Percentiles rank a stretch among this genome's conserved stretches.
These are phyloP conservation scores for Corticium candelabrum DNA, from an alignment of 37 sponge, comb jelly and placozoan species.

Conservation along the genomic window DNA sequence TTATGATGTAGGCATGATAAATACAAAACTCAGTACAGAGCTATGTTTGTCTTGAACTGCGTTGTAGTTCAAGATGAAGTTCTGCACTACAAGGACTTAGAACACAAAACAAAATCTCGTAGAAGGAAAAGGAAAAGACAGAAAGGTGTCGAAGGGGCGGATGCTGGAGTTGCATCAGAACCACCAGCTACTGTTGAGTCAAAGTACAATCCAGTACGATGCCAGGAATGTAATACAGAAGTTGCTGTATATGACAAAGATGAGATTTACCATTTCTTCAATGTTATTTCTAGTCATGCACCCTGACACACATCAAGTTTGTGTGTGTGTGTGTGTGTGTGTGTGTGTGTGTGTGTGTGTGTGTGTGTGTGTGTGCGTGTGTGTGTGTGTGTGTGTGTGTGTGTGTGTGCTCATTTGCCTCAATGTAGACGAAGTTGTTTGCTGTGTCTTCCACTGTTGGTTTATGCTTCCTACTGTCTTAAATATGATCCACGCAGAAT, in stretches of 20 bases:
- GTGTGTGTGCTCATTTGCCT: not conserved
- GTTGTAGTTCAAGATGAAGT: constrained; percentile 46
- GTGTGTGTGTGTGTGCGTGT: not conserved
- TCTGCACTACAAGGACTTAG: constrained; percentile 47
- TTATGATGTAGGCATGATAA: constrained; percentile 55
- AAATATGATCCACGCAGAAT: too few relatives aligned
- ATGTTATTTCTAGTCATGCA: constrained; percentile 69
- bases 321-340: too few relatives aligned
- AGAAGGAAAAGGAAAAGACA: constrained; percentile 3
- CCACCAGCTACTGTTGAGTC: not conserved
- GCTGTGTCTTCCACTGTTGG: too few relatives aligned
- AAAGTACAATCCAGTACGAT: constrained; percentile 69
- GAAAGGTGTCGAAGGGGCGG: not conserved
- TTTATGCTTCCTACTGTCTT: too few relatives aligned
- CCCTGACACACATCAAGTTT: too few relatives aligned
- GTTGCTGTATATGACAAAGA: constrained; percentile 82
- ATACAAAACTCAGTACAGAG: constrained; percentile 75
- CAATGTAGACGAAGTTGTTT: too few relatives aligned
- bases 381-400: not conserved
- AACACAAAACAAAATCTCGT: constrained; percentile 26
- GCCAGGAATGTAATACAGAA: constrained; percentile 78
- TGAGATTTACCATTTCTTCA: constrained; percentile 87
- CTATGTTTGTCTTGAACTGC: constrained; percentile 95
- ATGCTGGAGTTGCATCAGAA: not conserved
- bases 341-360: constrained; percentile 3